phyloP scores from a whole-genome alignment of 2,888 invertebrate genomes.

The Megalurothrips usitatus region DNA sequence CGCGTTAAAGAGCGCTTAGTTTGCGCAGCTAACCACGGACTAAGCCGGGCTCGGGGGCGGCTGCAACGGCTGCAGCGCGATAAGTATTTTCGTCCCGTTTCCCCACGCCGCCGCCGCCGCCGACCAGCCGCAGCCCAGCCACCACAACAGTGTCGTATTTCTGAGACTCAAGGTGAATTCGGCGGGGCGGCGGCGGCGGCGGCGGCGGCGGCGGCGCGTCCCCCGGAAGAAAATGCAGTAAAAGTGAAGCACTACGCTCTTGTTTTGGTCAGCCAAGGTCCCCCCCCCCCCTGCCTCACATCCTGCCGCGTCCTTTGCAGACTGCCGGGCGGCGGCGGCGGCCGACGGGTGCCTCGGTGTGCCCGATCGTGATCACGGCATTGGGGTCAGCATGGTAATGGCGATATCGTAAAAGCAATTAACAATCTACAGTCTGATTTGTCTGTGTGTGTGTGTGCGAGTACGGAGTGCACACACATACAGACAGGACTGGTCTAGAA shows the following conservation, averaged over 20 bases:
- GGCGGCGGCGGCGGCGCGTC: background rate
- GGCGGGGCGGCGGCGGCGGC: background rate
- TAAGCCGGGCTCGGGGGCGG: no score
- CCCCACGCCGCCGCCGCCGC: no score
- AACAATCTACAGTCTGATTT: background rate
- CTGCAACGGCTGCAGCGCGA: no score
- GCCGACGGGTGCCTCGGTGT: no score
- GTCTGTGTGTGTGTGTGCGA: background rate
- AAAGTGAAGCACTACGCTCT: background rate
- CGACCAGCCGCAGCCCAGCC: no score
- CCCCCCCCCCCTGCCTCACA: background rate
- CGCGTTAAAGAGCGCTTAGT: no score
- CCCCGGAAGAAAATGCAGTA: constrained; percentile 16
- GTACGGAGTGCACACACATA: background rate
- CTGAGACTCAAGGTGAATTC: constrained; percentile 22
- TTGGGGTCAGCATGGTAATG: background rate
- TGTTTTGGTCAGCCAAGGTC: background rate
- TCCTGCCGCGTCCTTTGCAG: background rate
- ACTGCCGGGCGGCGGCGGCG: no score
- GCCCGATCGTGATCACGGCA: background rate
- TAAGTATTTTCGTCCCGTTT: no score
- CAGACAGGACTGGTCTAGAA: no score
- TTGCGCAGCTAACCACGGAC: no score
- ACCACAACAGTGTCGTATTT: background rate
- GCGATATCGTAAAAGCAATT: background rate